Evolutionary conservation across 2,113 vertebrate species (phyloP).

Genomic region (Maccullochella peelii): DNA sequence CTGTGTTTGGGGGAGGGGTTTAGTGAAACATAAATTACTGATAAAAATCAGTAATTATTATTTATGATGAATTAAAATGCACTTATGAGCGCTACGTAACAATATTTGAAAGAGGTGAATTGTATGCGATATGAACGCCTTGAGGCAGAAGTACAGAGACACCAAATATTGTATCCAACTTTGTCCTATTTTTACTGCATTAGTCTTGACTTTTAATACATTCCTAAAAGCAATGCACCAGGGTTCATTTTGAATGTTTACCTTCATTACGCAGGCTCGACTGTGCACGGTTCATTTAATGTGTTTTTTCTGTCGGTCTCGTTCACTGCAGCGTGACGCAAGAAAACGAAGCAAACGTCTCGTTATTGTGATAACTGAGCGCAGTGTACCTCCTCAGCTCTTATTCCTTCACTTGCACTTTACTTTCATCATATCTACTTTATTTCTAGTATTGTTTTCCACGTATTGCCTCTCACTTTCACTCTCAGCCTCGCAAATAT

Average conservation of each 20-base stretch:
- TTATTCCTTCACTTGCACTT: background rate
- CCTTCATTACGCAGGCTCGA: background rate
- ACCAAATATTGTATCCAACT: background rate
- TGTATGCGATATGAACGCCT: no score
- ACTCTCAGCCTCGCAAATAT: background rate
- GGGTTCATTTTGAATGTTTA: background rate
- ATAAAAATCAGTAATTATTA: no score
- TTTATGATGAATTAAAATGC: no score
- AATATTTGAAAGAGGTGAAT: no score
- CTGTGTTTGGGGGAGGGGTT: no score
- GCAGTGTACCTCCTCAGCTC: background rate
- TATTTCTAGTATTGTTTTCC: background rate
- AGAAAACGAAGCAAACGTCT: background rate
- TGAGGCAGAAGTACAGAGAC: background rate
- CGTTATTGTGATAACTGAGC: background rate
- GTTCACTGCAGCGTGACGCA: background rate
- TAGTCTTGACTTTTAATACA: background rate
- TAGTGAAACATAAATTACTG: no score
- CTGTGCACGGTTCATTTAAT: background rate
- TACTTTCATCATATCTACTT: background rate
- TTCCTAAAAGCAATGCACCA: background rate
- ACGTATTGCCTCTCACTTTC: background rate
- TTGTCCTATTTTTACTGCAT: background rate
- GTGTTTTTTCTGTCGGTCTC: background rate
- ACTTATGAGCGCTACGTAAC: no score